A percentile compares a stretch with the other conserved stretches of the same genome.
Evolutionary conservation across 2,888 invertebrate species (phyloP).

Genomic region (Pristionchus entomophagus): DNA sequence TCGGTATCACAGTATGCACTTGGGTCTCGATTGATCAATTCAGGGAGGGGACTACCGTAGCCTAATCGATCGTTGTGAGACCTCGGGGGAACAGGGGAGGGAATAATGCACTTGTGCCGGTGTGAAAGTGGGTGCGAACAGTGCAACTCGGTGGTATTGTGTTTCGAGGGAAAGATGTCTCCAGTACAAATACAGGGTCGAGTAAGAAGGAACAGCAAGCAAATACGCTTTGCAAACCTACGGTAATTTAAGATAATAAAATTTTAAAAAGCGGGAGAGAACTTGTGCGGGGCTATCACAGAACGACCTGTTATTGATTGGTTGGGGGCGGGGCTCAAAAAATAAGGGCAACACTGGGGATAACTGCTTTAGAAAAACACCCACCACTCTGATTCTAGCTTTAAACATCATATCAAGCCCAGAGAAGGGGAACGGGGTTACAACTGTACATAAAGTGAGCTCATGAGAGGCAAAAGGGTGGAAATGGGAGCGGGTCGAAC

Average conservation of each 20-base stretch:
- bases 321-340: background rate
- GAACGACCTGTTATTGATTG: slow-evolving; percentile 36
- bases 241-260: no score
- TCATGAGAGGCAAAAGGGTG: background rate
- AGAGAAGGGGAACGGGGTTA: background rate
- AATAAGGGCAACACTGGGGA: background rate
- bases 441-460: slow-evolving; percentile 14
- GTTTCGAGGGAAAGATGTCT: no score
- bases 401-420: background rate
- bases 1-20: slow-evolving; percentile 11
- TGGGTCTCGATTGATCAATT: background rate
- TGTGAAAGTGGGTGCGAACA: background rate
- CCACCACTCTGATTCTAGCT: background rate
- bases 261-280: no score
- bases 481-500: background rate
- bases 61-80: no score
- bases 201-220: no score
- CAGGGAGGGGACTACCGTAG: background rate
- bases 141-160: background rate
- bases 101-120: slow-evolving; percentile 12
- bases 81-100: background rate
- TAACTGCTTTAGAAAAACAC: background rate
- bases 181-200: no score
- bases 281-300: slow-evolving; percentile 14
- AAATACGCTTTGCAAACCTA: background rate